These are phyloP conservation scores for Drosophila crucigera DNA, from an alignment of 2,888 invertebrate species.

Conservation along the genomic window DNA sequence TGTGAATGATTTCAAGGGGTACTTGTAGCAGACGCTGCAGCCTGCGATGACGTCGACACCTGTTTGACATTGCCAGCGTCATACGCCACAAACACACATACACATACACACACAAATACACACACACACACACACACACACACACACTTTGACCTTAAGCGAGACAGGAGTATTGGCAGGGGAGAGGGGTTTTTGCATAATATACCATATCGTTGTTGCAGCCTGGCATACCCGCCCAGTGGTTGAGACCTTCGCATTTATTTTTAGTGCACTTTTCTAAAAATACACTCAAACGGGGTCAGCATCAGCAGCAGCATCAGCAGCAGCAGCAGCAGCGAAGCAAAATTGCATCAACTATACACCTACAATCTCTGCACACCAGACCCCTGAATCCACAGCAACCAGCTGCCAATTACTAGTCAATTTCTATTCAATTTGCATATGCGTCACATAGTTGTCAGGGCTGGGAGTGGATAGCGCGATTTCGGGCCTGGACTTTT, in stretches of 20 bases:
- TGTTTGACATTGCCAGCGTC: slow-evolving; percentile 65
- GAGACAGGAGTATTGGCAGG: background rate
- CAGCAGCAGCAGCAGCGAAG: slow-evolving; percentile 16
- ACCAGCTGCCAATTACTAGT: slow-evolving; percentile 21
- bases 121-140: background rate
- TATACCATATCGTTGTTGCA: slow-evolving; percentile 7
- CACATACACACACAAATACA: background rate
- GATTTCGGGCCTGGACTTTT: background rate
- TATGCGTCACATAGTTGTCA: slow-evolving; percentile 21
- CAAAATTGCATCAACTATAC: slow-evolving; percentile 36
- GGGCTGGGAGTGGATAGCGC: background rate
- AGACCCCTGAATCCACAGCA: background rate
- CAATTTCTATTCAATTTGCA: slow-evolving; percentile 44
- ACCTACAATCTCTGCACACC: background rate
- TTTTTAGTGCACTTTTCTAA: slow-evolving; percentile 71
- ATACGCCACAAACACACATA: slow-evolving; percentile 3
- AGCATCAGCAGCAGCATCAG: slow-evolving; percentile 23
- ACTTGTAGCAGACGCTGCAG: slow-evolving; percentile 49
- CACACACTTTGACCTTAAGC: slow-evolving; percentile 69
- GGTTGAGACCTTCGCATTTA: slow-evolving; percentile 77
- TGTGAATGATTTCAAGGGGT: slow-evolving; percentile 4
- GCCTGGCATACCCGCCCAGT: slow-evolving; percentile 44
- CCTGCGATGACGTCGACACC: slow-evolving; percentile 73
- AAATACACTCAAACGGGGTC: slow-evolving; percentile 71
- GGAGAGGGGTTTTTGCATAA: background rate